Percentiles rank a stretch among this genome's conserved stretches.
Evolutionary conservation across 2,797 vertebrate species (phyloP).

Genomic region (Pteropus rufus): DNA sequence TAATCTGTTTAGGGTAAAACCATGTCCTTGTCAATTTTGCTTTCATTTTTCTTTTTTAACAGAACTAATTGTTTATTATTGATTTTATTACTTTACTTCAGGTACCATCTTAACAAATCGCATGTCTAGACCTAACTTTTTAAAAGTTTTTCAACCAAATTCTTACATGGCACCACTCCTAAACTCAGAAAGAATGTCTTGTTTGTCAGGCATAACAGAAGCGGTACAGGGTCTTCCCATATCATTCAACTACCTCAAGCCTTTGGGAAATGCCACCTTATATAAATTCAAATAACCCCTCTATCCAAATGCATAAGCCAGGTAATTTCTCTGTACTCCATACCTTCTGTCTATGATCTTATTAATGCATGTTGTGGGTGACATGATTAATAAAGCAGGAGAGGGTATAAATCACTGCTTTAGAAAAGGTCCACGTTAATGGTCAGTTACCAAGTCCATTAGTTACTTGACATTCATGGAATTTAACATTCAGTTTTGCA

Average conservation of each 20-base stretch:
- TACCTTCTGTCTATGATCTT: neutral
- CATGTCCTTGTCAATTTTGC: neutral
- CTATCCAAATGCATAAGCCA: neutral
- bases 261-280: neutral
- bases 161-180: neutral
- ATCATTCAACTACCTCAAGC: neutral
- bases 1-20: neutral
- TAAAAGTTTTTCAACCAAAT: neutral
- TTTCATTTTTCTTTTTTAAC: neutral
- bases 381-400: neutral
- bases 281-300: neutral
- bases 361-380: neutral
- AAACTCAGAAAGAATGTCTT: neutral
- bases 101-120: neutral
- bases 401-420: neutral
- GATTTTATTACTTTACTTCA: neutral
- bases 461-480: neutral
- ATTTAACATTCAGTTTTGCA: neutral
- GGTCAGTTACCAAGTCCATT: neutral
- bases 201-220: neutral
- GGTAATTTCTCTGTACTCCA: neutral
- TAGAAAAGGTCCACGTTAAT: neutral
- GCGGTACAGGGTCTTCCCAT: neutral
- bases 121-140: neutral
- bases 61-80: neutral